Percentiles rank a stretch among this genome's conserved stretches.
Evolutionary conservation across 2,797 vertebrate species (phyloP).

Genomic region (Cygnus olor): DNA sequence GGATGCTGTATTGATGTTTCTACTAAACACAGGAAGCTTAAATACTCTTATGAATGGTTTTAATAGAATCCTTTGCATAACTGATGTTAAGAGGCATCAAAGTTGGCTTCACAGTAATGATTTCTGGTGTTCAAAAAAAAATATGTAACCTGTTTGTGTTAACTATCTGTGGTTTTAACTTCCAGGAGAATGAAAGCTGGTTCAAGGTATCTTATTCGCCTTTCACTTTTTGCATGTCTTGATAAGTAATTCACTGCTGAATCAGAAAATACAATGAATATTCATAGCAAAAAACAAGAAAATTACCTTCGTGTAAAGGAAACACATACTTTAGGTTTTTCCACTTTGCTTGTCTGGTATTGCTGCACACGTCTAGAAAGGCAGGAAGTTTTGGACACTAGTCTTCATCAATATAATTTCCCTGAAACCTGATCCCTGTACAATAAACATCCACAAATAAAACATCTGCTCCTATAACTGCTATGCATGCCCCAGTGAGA

Average conservation of each 20-base stretch:
- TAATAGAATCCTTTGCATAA: not conserved
- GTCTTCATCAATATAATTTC: not conserved
- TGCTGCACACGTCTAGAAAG: not conserved
- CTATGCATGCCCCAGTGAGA: not conserved
- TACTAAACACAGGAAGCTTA: not conserved
- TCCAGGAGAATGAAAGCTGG: not conserved
- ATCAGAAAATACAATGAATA: not conserved
- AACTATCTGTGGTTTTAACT: not conserved
- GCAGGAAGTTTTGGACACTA: not conserved
- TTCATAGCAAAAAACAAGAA: not conserved
- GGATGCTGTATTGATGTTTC: not conserved
- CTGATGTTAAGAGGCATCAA: not conserved
- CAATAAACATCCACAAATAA: not conserved
- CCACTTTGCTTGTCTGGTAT: not conserved
- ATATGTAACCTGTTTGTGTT: not conserved
- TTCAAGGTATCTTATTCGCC: not conserved
- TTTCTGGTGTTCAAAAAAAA: not conserved
- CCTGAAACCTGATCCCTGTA: not conserved
- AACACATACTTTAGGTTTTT: not conserved
- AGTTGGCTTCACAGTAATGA: not conserved
- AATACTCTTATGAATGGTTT: not conserved
- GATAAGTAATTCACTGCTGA: not conserved
- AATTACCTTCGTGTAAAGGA: not conserved
- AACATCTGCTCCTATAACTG: not conserved
- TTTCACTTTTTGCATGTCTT: not conserved